Evolutionary conservation across 2,113 vertebrate genomes (phyloP).

Genomic region (Bujurquina vittata): DNA sequence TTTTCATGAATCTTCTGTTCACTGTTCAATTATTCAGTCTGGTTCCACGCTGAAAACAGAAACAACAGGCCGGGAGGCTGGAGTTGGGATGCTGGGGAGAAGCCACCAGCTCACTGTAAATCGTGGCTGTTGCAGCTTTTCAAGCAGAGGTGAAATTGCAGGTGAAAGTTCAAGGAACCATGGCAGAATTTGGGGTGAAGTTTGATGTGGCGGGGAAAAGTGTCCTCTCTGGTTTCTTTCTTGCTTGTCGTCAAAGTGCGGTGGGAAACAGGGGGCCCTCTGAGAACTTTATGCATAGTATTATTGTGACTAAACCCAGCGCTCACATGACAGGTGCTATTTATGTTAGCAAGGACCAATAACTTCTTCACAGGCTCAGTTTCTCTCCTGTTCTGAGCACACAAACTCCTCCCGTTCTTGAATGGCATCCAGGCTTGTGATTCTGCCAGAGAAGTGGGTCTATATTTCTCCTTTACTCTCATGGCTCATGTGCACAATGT

Average conservation of each 20-base stretch:
- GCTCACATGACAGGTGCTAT: slow-evolving; percentile 48
- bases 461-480: slow-evolving; percentile 39
- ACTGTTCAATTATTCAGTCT: slow-evolving; percentile 69
- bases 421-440: slow-evolving; percentile 19
- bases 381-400: slow-evolving; percentile 19
- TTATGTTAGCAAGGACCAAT: slow-evolving; percentile 35
- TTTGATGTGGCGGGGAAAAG: neutral
- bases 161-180: slow-evolving; percentile 16
- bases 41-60: slow-evolving; percentile 24
- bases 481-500: slow-evolving; percentile 26
- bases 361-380: slow-evolving; percentile 24
- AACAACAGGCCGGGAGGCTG: slow-evolving; percentile 21
- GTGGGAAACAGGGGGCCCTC: neutral
- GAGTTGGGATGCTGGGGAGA: slow-evolving; percentile 13
- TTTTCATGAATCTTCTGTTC: slow-evolving; percentile 63
- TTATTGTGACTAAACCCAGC: slow-evolving; percentile 28
- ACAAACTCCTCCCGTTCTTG: slow-evolving; percentile 4
- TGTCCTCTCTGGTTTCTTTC: neutral
- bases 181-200: neutral
- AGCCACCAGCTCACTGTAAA: slow-evolving; percentile 2
- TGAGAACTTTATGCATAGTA: slow-evolving; percentile 33
- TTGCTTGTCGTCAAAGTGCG: neutral
- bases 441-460: slow-evolving; percentile 29
- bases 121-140: neutral
- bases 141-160: neutral